Conservation (phyloP, 2,797 vertebrate species). For the Knipowitschia caucasica region DNA sequence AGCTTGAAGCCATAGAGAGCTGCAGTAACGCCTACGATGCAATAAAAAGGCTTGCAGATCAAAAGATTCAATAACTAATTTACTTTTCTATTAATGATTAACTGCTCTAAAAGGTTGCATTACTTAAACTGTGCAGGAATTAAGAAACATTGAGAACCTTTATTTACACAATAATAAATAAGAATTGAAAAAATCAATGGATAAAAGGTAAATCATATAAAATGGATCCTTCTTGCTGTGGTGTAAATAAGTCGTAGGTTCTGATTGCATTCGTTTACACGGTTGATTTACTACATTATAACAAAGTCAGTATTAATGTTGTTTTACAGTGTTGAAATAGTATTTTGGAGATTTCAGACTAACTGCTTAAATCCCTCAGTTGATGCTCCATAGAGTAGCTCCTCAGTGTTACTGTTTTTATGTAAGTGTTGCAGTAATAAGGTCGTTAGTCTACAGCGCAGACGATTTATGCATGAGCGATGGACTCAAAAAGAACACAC, state of each 20-base stretch:
- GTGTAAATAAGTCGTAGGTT: neutral
- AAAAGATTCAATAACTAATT: too few species aligned
- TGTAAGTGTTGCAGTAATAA: neutral
- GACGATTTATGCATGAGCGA: neutral
- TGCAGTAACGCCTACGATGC: too few species aligned
- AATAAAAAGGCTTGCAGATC: too few species aligned
- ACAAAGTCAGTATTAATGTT: conserved; percentile 1
- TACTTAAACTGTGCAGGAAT: too few species aligned
- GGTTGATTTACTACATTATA: neutral
- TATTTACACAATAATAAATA: too few species aligned
- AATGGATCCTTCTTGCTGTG: neutral
- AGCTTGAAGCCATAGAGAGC: too few species aligned
- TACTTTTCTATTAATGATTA: too few species aligned
- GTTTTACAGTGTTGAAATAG: conserved; percentile 1
- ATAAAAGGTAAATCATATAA: neutral
- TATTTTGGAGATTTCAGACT: neutral
- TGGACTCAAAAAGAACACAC: conserved; percentile 16
- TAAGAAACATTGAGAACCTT: too few species aligned
- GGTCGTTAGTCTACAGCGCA: neutral
- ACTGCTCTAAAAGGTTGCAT: too few species aligned
- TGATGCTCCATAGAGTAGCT: neutral
- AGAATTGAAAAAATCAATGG: too few species aligned
- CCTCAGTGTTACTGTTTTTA: neutral
- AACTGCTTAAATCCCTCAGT: neutral
- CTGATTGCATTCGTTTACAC: neutral